Conservation (phyloP, 1,140 invertebrate species). For the Agraylea sexmaculata region DNA sequence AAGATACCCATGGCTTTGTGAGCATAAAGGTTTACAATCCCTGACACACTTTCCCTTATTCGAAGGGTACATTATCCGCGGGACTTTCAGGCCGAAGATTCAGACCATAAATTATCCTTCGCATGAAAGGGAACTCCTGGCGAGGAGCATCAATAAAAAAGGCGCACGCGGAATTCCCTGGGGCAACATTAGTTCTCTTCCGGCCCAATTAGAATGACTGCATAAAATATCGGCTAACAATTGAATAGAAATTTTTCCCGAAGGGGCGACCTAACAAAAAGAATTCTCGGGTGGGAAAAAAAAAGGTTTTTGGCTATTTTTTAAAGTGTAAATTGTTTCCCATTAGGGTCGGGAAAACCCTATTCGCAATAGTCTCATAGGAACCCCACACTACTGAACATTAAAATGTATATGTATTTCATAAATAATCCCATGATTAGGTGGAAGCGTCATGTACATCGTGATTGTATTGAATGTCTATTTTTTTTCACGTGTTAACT, state of each 20-base stretch:
- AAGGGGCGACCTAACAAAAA: constrained; percentile 12
- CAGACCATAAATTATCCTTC: constrained; percentile 18
- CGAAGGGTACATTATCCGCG: constrained; percentile 10
- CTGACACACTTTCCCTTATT: constrained; percentile 2
- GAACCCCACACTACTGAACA: too few relatives aligned
- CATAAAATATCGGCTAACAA: constrained; percentile 23
- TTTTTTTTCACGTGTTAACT: too few relatives aligned
- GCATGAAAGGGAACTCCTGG: constrained; percentile 17
- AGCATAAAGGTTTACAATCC: constrained; percentile 13
- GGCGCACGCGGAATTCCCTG: constrained; percentile 10
- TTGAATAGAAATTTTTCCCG: constrained; percentile 20
- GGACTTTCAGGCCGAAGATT: constrained; percentile 15
- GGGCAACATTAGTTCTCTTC: constrained; percentile 21
- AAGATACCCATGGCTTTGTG: too few relatives aligned
- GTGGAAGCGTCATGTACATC: too few relatives aligned
- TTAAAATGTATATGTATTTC: too few relatives aligned
- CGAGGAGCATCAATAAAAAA: constrained; percentile 17
- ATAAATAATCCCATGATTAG: too few relatives aligned
- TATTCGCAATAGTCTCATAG: too few relatives aligned
- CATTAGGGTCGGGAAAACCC: too few relatives aligned
- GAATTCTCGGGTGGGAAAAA: constrained; percentile 4
- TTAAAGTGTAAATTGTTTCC: constrained; percentile 14
- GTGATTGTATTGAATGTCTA: too few relatives aligned
- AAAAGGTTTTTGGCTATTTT: constrained; percentile 1
- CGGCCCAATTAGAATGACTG: constrained; percentile 22